phyloP scores from a whole-genome alignment of 1,140 invertebrate species.

The Anoplolepis gracilipes region DNA sequence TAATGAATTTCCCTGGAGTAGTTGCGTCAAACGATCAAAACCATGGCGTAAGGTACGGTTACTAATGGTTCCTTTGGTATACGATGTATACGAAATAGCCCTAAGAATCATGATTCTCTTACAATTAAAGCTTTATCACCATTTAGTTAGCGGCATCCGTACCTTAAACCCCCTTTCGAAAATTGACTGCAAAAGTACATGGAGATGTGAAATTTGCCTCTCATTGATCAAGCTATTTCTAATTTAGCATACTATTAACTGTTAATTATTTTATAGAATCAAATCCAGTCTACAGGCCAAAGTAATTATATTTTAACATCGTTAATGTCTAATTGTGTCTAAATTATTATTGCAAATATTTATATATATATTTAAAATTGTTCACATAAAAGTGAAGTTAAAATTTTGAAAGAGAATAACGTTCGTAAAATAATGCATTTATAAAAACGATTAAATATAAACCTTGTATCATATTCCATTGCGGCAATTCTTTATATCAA shows the following conservation, averaged over 20 bases:
- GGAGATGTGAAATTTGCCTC: not conserved
- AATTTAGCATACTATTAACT: not conserved
- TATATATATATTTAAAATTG: not conserved
- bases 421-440: not conserved
- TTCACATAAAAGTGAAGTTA: not conserved
- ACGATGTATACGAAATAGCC: conserved; percentile 58
- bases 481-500: not conserved
- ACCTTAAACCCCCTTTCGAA: conserved; percentile 4
- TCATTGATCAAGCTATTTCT: not conserved
- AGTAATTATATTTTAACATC: not conserved
- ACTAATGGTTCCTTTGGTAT: conserved; percentile 66
- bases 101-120: conserved; percentile 39
- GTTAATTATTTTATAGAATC: conserved; percentile 6
- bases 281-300: not conserved
- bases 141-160: conserved; percentile 16
- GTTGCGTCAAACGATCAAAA: conserved; percentile 75
- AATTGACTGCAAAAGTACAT: conserved; percentile 22
- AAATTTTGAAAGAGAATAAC: not conserved
- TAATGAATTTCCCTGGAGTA: conserved; percentile 80
- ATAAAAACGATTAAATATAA: not conserved
- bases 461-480: not conserved
- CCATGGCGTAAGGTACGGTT: conserved; percentile 57
- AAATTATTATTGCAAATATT: not conserved
- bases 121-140: conserved; percentile 64
- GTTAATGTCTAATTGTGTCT: not conserved